A percentile compares a stretch with the other conserved stretches of the same genome.
These are phyloP conservation scores for Plebejus argus DNA, from an alignment of 2,888 invertebrate genomes.

Conservation along the genomic window DNA sequence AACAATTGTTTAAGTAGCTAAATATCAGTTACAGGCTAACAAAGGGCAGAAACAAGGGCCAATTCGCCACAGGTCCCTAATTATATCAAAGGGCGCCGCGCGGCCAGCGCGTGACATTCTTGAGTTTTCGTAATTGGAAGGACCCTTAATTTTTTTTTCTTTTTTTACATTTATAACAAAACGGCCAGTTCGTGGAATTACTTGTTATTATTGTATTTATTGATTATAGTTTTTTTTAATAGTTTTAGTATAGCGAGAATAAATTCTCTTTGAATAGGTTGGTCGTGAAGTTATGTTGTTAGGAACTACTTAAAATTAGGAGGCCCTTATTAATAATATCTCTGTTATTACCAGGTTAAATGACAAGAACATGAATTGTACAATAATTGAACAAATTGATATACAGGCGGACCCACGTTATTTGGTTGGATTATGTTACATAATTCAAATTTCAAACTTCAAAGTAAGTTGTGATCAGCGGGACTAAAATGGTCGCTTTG, in stretches of 20 bases:
- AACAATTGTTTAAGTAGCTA: not conserved
- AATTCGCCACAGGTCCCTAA: conserved; percentile 40
- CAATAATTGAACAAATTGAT: no score
- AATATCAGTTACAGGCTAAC: conserved; percentile 10
- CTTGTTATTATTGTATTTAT: conserved; percentile 9
- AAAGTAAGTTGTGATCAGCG: no score
- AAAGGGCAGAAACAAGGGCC: conserved; percentile 14
- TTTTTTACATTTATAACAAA: conserved; percentile 33
- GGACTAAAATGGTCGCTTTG: no score
- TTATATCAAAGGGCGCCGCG: conserved; percentile 52
- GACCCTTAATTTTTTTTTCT: conserved; percentile 39
- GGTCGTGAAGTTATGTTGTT: not conserved
- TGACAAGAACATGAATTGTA: no score
- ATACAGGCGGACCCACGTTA: no score
- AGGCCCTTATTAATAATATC: no score
- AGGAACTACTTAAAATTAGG: no score
- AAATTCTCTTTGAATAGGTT: not conserved
- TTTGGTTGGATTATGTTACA: no score
- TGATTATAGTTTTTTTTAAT: not conserved
- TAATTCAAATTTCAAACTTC: no score
- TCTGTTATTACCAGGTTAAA: no score
- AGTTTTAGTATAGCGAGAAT: not conserved
- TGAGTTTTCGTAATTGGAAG: conserved; percentile 43
- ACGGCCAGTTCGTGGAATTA: conserved; percentile 7
- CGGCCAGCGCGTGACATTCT: conserved; percentile 41